Evolutionary conservation across 1,140 invertebrate species (phyloP).

Genomic region (Drosophila pruinosa): DNA sequence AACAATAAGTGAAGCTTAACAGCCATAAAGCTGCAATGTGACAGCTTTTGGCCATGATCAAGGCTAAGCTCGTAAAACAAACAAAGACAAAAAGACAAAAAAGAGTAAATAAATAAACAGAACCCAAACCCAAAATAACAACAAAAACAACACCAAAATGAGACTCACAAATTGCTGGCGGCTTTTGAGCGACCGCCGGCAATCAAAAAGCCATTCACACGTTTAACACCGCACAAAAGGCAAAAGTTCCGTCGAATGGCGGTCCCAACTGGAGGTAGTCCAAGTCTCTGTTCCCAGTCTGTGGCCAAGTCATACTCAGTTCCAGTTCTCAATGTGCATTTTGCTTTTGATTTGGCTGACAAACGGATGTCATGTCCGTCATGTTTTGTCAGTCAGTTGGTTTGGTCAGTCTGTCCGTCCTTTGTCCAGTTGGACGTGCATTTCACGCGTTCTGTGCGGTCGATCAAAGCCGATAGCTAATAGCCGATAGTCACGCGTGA

Average conservation of each 20-base stretch:
- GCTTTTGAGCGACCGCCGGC: constrained; percentile 52
- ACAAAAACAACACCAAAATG: not conserved
- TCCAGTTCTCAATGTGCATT: constrained; percentile 11
- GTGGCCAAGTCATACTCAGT: not conserved
- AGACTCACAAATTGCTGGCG: constrained; percentile 31
- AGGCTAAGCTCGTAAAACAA: constrained; percentile 44
- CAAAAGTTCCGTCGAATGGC: constrained; percentile 19
- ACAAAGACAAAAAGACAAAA: not conserved
- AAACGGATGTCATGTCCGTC: constrained; percentile 57
- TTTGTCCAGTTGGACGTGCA: constrained; percentile 43
- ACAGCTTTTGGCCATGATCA: constrained; percentile 49
- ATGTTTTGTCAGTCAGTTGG: constrained; percentile 40
- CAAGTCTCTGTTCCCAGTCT: not conserved
- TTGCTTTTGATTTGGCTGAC: constrained; percentile 49
- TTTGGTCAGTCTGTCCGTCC: not conserved
- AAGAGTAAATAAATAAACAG: constrained; percentile 8
- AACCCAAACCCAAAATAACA: not conserved
- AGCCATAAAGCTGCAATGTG: constrained; percentile 43
- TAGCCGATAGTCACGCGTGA: constrained; percentile 36
- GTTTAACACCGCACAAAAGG: constrained; percentile 41
- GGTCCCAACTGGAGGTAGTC: not conserved
- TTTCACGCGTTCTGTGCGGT: constrained; percentile 55
- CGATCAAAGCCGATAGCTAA: constrained; percentile 4
- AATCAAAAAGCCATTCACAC: constrained; percentile 77
- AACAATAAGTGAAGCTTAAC: constrained; percentile 18